Percentiles rank a stretch among this genome's conserved stretches.
Evolutionary conservation across 2,888 invertebrate genomes (phyloP).

Genomic region (Pristionchus japonicus): DNA sequence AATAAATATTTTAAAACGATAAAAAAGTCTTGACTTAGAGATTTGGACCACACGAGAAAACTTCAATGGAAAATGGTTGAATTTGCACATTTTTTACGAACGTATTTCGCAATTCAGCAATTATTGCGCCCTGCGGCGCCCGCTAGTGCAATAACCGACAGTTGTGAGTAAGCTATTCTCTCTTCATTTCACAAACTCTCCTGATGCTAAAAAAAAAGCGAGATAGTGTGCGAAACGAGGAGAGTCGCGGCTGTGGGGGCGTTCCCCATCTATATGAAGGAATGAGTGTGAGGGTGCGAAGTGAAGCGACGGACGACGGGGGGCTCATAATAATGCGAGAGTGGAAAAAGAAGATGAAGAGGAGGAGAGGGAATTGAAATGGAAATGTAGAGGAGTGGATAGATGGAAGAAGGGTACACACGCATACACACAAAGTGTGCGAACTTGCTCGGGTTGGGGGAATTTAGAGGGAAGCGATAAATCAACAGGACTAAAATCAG

Average conservation of each 20-base stretch:
- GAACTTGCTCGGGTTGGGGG: background rate
- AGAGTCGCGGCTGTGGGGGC: conserved; percentile 13
- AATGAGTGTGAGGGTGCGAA: background rate
- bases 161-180: background rate
- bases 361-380: conserved; percentile 41
- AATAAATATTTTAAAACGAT: too few relatives aligned
- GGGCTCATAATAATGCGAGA: conserved; percentile 39
- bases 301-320: background rate
- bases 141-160: background rate
- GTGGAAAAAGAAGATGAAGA: conserved; percentile 43
- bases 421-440: background rate
- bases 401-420: conserved; percentile 2
- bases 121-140: conserved; percentile 16
- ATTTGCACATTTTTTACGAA: background rate
- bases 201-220: background rate
- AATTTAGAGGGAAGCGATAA: too few relatives aligned
- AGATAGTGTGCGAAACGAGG: background rate
- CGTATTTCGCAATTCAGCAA: background rate
- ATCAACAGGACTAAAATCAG: too few relatives aligned
- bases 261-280: background rate
- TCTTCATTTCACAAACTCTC: background rate
- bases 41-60: too few relatives aligned
- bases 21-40: too few relatives aligned
- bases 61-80: background rate
- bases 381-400: conserved; percentile 9